These are phyloP conservation scores for Cerastis leucographa DNA, from an alignment of 2,888 invertebrate species.

Conservation along the genomic window DNA sequence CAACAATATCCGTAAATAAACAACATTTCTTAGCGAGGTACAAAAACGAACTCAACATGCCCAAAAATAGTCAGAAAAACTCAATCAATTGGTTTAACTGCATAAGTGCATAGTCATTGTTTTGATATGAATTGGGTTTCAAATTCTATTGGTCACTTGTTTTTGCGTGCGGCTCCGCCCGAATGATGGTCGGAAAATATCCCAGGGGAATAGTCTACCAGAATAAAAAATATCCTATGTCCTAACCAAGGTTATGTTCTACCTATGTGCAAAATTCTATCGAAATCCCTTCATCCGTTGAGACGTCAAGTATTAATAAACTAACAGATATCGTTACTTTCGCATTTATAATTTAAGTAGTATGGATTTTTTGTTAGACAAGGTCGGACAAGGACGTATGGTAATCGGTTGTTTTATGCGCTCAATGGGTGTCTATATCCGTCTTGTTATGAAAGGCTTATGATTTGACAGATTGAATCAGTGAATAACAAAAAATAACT, in stretches of 20 bases:
- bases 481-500: conserved; percentile 25
- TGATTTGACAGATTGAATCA: conserved; percentile 10
- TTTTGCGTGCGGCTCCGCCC: background rate
- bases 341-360: background rate
- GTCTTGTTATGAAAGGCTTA: conserved; percentile 13
- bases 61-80: conserved; percentile 21
- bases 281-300: background rate
- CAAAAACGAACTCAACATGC: conserved; percentile 23
- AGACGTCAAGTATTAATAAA: background rate
- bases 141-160: conserved; percentile 10
- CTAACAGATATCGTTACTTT: background rate
- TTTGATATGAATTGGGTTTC: conserved; percentile 47
- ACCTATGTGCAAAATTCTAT: background rate
- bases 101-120: conserved; percentile 52
- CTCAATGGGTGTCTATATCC: conserved; percentile 44
- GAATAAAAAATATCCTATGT: background rate
- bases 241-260: background rate
- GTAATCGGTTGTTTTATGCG: conserved; percentile 31
- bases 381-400: conserved; percentile 60
- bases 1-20: conserved; percentile 34
- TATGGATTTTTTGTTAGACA: conserved; percentile 36
- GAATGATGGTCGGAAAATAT: background rate
- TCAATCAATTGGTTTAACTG: conserved; percentile 18
- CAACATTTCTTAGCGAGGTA: conserved; percentile 25
- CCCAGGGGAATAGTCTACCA: background rate